Percentiles rank a stretch among this genome's conserved stretches.
These are phyloP conservation scores for Epicampocera succincta DNA, from an alignment of 2,888 invertebrate species.

Conservation along the genomic window DNA sequence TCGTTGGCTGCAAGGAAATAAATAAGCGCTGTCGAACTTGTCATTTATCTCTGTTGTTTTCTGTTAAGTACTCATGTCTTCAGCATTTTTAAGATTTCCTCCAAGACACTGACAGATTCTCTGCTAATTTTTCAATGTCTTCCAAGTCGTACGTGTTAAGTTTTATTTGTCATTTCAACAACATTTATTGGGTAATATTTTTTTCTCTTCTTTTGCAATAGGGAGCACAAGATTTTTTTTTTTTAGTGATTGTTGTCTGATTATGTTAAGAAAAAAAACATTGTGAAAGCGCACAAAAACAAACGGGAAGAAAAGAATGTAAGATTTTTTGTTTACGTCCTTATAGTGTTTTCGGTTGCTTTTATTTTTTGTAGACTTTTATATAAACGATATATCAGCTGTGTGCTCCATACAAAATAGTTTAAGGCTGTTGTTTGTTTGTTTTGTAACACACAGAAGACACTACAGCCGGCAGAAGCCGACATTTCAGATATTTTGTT, in stretches of 20 bases:
- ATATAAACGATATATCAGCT: slow-evolving; percentile 24
- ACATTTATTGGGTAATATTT: slow-evolving; percentile 5
- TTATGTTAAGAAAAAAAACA: slow-evolving; percentile 51
- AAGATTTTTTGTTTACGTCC: neutral
- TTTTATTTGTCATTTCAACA: slow-evolving; percentile 61
- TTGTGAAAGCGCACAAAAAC: neutral
- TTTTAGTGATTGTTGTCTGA: slow-evolving; percentile 33
- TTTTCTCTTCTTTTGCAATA: neutral
- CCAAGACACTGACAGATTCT: slow-evolving; percentile 62
- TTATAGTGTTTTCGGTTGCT: slow-evolving; percentile 14
- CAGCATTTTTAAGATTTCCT: slow-evolving; percentile 44
- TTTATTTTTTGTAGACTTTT: neutral
- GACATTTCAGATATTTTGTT: too few relatives aligned
- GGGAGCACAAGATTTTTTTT: slow-evolving; percentile 44
- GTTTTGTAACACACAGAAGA: too few relatives aligned
- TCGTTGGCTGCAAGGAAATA: neutral
- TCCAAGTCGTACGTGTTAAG: slow-evolving; percentile 48
- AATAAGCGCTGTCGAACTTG: slow-evolving; percentile 13
- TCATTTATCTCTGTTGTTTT: slow-evolving; percentile 43
- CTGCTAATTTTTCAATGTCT: slow-evolving; percentile 64
- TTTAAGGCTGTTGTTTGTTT: neutral
- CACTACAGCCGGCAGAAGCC: too few relatives aligned
- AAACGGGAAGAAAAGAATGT: slow-evolving; percentile 6
- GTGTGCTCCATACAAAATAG: slow-evolving; percentile 43
- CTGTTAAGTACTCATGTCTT: slow-evolving; percentile 51